These are phyloP conservation scores for Pseudomyrmex sp. DNA, from an alignment of 1,140 invertebrate species.

Conservation along the genomic window DNA sequence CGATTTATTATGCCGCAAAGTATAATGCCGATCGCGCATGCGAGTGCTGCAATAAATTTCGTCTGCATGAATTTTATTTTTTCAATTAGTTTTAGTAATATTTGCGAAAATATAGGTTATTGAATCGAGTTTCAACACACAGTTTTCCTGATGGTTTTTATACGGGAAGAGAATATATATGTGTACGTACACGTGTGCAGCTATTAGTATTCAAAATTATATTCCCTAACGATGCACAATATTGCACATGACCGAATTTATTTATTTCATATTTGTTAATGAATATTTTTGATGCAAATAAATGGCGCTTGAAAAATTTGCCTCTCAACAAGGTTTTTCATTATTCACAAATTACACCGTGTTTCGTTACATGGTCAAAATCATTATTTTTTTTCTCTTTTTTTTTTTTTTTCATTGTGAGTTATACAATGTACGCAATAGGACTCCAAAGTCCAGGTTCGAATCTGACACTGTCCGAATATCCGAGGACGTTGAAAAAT, in stretches of 20 bases:
- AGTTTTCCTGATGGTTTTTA: not conserved
- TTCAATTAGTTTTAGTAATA: conserved; percentile 16
- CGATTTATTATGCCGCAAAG: not conserved
- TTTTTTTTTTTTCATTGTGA: too few relatives aligned
- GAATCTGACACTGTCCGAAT: too few relatives aligned
- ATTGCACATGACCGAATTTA: not conserved
- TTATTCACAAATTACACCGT: not conserved
- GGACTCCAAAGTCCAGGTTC: too few relatives aligned
- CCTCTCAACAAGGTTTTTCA: not conserved
- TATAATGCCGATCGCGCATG: not conserved
- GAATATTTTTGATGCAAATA: conserved; percentile 15
- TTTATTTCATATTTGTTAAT: conserved; percentile 29
- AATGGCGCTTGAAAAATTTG: not conserved
- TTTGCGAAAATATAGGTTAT: conserved; percentile 14
- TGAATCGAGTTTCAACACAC: conserved; percentile 16
- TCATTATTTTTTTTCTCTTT: too few relatives aligned
- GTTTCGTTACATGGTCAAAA: too few relatives aligned
- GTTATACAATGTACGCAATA: too few relatives aligned
- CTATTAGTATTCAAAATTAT: conserved; percentile 33
- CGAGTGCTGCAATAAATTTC: conserved; percentile 1
- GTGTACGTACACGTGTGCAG: not conserved
- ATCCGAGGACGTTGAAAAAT: too few relatives aligned
- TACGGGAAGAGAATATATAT: not conserved
- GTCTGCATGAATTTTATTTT: conserved; percentile 24
- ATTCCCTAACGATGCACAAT: not conserved